phyloP scores from a whole-genome alignment of 64 coral and sea anemone species.

The Montipora cactus region DNA sequence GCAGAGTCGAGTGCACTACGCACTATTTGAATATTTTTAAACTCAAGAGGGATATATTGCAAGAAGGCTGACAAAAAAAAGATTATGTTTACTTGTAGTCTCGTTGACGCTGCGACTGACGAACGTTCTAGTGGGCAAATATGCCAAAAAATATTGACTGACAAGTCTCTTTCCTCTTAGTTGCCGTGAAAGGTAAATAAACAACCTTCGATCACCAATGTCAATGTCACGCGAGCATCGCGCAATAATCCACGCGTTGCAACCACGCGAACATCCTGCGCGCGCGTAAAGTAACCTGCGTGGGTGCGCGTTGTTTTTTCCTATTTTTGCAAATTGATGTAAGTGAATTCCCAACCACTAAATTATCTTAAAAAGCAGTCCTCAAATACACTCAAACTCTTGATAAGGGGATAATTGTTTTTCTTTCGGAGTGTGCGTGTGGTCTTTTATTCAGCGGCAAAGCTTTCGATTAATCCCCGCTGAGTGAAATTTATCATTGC shows the following conservation, averaged over 20 bases:
- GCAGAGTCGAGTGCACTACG: no score
- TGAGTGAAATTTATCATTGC: neutral
- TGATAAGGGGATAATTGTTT: neutral
- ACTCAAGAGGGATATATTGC: neutral
- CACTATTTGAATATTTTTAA: neutral
- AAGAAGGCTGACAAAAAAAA: neutral
- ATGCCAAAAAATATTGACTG: neutral
- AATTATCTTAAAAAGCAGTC: neutral
- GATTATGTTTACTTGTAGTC: neutral
- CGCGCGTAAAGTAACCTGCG: neutral
- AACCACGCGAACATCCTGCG: neutral
- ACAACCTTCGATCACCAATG: neutral
- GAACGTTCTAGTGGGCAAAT: neutral
- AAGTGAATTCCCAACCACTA: neutral
- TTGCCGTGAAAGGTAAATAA: constrained; percentile 7
- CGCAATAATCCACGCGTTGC: neutral
- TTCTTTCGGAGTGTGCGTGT: neutral
- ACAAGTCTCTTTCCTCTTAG: neutral
- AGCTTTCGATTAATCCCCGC: neutral
- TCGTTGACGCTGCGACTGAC: neutral
- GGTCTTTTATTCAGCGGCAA: neutral
- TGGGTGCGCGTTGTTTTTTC: neutral
- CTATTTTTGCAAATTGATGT: neutral
- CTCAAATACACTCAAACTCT: neutral
- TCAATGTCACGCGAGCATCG: constrained; percentile 12